phyloP scores from a whole-genome alignment of 2,888 invertebrate species.

The Corbicula japonica region DNA sequence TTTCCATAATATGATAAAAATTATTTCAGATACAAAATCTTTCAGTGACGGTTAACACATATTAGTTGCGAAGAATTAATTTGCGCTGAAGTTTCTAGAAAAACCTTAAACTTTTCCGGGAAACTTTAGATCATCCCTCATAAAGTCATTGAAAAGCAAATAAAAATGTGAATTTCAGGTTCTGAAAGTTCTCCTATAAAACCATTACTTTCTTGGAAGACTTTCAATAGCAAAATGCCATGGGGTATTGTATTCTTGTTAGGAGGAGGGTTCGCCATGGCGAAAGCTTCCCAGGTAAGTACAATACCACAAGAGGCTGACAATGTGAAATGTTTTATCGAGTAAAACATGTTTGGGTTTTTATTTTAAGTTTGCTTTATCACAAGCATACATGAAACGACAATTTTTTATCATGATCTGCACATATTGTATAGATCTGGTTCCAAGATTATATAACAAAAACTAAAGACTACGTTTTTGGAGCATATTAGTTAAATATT shows the following conservation, averaged over 20 bases:
- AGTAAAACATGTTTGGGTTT: neutral
- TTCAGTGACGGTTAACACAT: neutral
- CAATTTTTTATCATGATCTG: neutral
- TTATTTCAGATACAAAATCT: neutral
- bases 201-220: slow-evolving; percentile 93
- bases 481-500: neutral
- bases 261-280: slow-evolving; percentile 94
- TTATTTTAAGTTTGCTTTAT: neutral
- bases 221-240: slow-evolving; percentile 93
- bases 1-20: neutral
- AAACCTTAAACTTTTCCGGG: no score
- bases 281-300: slow-evolving; percentile 91
- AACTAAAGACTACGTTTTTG: neutral
- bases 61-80: neutral
- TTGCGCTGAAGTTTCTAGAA: no score
- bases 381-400: neutral
- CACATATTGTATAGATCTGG: neutral
- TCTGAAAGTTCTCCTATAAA: neutral
- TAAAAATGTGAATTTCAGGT: no score
- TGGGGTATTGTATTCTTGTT: slow-evolving; percentile 96
- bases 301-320: neutral
- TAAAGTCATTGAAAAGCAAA: no score
- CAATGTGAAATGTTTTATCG: neutral
- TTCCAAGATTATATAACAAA: neutral
- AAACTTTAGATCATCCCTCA: no score